Percentiles rank a stretch among this genome's conserved stretches.
Conservation (phyloP, 2,888 invertebrate genomes). For the Leucophora obtusa region DNA sequence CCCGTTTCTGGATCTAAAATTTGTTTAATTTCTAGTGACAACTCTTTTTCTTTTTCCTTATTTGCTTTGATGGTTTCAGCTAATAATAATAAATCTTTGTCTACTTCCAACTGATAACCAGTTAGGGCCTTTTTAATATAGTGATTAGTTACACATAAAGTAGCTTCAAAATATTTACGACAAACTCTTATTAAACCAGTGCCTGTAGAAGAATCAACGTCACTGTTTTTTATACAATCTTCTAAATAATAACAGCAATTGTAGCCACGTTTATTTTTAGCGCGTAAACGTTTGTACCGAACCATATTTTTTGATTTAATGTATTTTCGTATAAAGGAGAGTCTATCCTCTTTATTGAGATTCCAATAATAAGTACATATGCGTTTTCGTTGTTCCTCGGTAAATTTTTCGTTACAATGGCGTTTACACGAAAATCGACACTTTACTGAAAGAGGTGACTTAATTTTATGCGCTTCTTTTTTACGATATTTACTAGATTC, state of each 20-base stretch:
- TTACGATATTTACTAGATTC: background rate
- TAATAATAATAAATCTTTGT: background rate
- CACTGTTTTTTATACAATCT: background rate
- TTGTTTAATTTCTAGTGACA: background rate
- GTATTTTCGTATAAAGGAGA: background rate
- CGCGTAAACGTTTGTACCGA: background rate
- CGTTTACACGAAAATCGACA: slow-evolving; percentile 51
- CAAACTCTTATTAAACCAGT: slow-evolving; percentile 31
- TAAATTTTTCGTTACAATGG: slow-evolving; percentile 48
- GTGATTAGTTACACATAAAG: background rate
- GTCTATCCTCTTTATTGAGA: background rate
- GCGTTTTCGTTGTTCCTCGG: slow-evolving; percentile 31
- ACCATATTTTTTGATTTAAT: background rate
- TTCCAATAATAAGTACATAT: slow-evolving; percentile 57
- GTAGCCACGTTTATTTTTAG: background rate
- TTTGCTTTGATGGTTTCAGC: background rate
- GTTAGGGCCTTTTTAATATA: background rate
- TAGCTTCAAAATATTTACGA: slow-evolving; percentile 26
- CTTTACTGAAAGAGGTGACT: background rate
- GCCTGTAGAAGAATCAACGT: background rate
- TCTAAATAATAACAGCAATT: slow-evolving; percentile 20
- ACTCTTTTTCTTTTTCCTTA: background rate
- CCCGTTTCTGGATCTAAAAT: slow-evolving; percentile 10
- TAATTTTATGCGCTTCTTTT: background rate
- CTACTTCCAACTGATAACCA: background rate